phyloP scores from a whole-genome alignment of 2,797 vertebrate species.

The Scolopax rusticola region DNA sequence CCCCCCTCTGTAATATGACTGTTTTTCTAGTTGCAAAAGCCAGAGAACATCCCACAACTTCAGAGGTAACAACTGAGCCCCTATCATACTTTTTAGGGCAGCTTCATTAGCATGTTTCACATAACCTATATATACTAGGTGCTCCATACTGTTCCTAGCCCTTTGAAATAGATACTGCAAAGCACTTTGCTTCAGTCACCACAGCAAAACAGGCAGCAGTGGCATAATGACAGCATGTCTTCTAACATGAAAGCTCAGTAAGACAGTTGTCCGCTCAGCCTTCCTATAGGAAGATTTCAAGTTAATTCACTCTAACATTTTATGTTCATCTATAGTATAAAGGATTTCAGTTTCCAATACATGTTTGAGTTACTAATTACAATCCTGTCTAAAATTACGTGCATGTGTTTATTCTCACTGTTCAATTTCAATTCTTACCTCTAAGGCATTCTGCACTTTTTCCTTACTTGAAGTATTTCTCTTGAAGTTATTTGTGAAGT shows the following conservation, averaged over 20 bases:
- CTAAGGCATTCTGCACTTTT: conserved; percentile 81
- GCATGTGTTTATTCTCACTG: neutral
- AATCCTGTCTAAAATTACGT: neutral
- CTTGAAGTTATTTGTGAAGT: conserved; percentile 79
- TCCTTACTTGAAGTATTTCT: conserved; percentile 84
- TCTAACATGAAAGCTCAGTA: neutral
- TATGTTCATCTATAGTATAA: neutral
- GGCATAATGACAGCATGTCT: neutral
- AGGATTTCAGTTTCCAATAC: neutral
- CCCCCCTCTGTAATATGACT: neutral
- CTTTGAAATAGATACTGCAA: neutral
- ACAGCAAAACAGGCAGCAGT: neutral
- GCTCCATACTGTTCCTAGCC: neutral
- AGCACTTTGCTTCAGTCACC: neutral
- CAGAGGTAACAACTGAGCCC: neutral
- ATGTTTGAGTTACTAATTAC: neutral
- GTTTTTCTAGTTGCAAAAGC: neutral
- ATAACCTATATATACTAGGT: neutral
- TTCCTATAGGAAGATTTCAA: neutral
- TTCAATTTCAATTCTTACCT: conserved; percentile 81
- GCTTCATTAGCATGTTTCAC: neutral
- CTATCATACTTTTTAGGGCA: neutral
- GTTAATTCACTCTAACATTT: neutral
- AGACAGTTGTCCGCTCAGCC: neutral
- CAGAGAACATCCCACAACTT: neutral